These are phyloP conservation scores for Patagioenas fasciata DNA, from an alignment of 2,113 vertebrate species.

Conservation along the genomic window DNA sequence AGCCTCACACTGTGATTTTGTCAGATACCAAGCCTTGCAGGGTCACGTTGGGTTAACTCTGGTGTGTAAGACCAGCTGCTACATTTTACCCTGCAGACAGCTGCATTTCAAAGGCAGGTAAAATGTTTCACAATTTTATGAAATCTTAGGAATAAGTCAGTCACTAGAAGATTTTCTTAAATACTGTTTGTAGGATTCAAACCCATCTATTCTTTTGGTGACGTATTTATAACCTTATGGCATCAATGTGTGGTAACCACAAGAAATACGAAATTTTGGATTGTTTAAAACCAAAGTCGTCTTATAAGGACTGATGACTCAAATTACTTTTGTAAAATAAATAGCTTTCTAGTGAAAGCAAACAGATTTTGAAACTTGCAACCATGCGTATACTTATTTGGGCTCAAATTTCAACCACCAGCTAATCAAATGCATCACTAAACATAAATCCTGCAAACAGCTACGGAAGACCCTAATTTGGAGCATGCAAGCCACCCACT, in stretches of 20 bases:
- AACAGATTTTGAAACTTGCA: not conserved
- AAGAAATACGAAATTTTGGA: not conserved
- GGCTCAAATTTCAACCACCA: not conserved
- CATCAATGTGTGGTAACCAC: not conserved
- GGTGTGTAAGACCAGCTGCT: not conserved
- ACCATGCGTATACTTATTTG: not conserved
- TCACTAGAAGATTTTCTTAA: not conserved
- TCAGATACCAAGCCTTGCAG: not conserved
- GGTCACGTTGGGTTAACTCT: not conserved
- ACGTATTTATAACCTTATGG: not conserved
- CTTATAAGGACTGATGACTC: not conserved
- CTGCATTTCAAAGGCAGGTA: not conserved
- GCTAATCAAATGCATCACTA: not conserved
- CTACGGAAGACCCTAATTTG: not conserved
- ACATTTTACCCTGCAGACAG: not conserved
- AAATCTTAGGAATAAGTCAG: not conserved
- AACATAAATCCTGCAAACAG: not conserved
- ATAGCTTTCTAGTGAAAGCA: not conserved
- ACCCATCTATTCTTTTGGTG: not conserved
- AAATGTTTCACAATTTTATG: not conserved
- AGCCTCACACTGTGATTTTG: not conserved
- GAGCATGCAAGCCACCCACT: not conserved
- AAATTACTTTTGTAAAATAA: not conserved
- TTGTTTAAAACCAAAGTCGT: not conserved
- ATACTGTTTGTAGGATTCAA: not conserved